Evolutionary conservation across 2,797 vertebrate genomes (phyloP).

Genomic region (Anguilla marmorata): DNA sequence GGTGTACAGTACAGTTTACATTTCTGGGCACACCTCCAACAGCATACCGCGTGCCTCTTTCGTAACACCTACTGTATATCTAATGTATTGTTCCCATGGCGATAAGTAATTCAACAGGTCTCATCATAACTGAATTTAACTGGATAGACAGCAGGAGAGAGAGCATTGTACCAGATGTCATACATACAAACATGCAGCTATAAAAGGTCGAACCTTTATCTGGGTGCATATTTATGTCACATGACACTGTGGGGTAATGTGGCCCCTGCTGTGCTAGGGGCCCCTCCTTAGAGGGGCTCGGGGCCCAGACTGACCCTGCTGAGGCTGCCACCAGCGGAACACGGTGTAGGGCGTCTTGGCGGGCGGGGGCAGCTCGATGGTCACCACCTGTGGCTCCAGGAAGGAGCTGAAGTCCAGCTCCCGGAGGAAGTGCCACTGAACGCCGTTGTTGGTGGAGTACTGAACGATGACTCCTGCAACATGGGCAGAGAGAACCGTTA

Average conservation of each 20-base stretch:
- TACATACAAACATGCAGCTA: neutral
- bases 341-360: constrained; percentile 89
- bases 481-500: constrained; percentile 24
- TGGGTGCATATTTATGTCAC: neutral
- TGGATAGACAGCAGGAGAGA: neutral
- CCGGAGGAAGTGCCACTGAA: constrained; percentile 88
- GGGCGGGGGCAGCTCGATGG: constrained; percentile 87
- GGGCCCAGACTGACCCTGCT: constrained; percentile 76
- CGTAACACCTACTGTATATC: neutral
- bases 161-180: neutral
- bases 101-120: neutral
- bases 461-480: constrained; percentile 88
- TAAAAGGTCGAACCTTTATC: neutral
- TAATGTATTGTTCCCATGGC: neutral
- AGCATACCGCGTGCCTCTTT: neutral
- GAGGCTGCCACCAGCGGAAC: constrained; percentile 98
- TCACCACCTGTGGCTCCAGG: constrained; percentile 92
- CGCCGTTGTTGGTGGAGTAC: constrained; percentile 92
- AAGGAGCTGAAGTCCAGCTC: constrained; percentile 93
- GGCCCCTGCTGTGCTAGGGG: neutral
- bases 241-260: neutral
- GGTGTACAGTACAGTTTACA: neutral
- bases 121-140: neutral
- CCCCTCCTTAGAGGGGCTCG: neutral
- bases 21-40: neutral